Evolutionary conservation across 92 coral and sea anemone genomes (phyloP), one percentile per base, ranked within the genome.

Genomic region (Epizoanthus scotinus): DNA sequence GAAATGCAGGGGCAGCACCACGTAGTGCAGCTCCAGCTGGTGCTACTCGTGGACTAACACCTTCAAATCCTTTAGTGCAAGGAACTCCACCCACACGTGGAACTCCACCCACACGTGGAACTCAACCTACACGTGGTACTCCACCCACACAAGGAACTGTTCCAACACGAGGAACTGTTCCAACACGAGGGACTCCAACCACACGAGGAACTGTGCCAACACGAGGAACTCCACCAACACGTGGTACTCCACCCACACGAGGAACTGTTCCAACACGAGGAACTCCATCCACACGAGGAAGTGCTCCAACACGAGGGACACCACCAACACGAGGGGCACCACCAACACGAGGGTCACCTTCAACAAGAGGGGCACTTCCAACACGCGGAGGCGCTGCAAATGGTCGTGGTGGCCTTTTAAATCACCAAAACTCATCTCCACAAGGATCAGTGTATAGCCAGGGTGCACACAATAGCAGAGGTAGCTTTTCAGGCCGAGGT

Each of bases 1-100:
- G 87, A 19, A 71, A 69, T 50, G 79, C 84, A 7, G 84, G 81
- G 60, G 24, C 78, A 55, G 44, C 83, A 18, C 55, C 79, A 2
- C 61, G 65, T 40, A 84, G 5, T 50, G 50, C 67, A 21, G 28
- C 14, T 42, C 71, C 65, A 0, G 22, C 79, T 0, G 60, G 61
- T 21, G 56, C 86, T 13, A 44, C 74, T 8, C 80, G 67, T 57
- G 67, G 67, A 6, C 34, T 68, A 17, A 38, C 81, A n/a, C n/a
- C 68, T 14, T 18, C 55, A 14, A 25, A 38, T 6, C n/a, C 20
- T 15, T 21, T 57, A 2, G 17, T 55, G 24, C 38, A 68, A 22
- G 81, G 66, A 55, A 12, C 68, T 44, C 38, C 67, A 5, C 15
- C 69, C n/a, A 40, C 57, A 24, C 24, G 66, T 15, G 81, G 81